phyloP scores from a whole-genome alignment of 2,888 invertebrate species.

The Amorpha juglandis region DNA sequence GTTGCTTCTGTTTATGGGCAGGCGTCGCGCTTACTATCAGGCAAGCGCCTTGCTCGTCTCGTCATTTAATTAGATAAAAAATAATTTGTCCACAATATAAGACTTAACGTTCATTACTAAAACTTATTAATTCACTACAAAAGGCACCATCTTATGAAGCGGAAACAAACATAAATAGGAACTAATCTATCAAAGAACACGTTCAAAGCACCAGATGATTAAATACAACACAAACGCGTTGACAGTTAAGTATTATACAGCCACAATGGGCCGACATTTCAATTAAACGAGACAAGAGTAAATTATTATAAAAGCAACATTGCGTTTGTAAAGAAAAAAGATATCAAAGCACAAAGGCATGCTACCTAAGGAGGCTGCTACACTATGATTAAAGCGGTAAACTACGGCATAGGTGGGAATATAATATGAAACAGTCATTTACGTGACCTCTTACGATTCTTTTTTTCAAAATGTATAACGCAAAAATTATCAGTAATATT shows the following conservation, averaged over 20 bases:
- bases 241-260: not conserved
- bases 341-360: conserved; percentile 17
- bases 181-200: not conserved
- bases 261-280: conserved; percentile 7
- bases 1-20: no score
- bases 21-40: no score
- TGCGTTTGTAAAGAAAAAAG: conserved; percentile 7
- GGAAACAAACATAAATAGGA: not conserved
- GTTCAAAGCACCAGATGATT: not conserved
- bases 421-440: no score
- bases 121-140: not conserved
- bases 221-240: conserved; percentile 11
- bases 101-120: no score
- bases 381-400: not conserved
- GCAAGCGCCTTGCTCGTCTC: no score
- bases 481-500: no score
- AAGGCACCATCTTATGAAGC: not conserved
- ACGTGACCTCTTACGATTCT: no score
- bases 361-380: not conserved
- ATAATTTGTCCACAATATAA: no score
- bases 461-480: no score
- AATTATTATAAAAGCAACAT: conserved; percentile 23
- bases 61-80: no score
- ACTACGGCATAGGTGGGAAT: no score
- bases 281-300: conserved; percentile 10